Percentiles rank a stretch among this genome's conserved stretches.
Conservation (phyloP, 2,888 invertebrate genomes). For the Acronicta psi region DNA sequence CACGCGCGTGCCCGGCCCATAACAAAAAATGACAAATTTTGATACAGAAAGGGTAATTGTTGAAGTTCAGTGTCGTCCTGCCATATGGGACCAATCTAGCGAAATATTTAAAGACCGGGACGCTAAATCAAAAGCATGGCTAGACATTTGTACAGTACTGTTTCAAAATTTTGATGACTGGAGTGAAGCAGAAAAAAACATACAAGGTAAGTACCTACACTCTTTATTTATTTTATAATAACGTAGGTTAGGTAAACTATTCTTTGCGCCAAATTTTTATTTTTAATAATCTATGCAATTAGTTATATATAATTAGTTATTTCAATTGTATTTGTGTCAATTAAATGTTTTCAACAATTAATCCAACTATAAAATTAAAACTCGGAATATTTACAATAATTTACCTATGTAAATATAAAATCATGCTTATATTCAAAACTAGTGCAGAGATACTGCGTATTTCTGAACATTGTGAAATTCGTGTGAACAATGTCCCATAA, state of each 20-base stretch:
- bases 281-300: conserved; percentile 55
- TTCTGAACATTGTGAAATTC: conserved; percentile 51
- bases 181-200: too few species aligned
- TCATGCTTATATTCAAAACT: conserved; percentile 49
- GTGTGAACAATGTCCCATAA: conserved; percentile 60
- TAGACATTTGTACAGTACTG: too few species aligned
- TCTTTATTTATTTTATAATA: conserved; percentile 46
- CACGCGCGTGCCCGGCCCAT: too few species aligned
- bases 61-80: too few species aligned
- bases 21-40: too few species aligned
- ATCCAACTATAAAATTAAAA: conserved; percentile 47
- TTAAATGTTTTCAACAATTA: conserved; percentile 51
- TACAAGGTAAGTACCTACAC: too few species aligned
- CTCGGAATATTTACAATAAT: conserved; percentile 36
- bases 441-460: conserved; percentile 50
- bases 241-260: too few species aligned
- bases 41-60: too few species aligned
- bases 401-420: conserved; percentile 45
- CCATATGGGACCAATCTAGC: too few species aligned
- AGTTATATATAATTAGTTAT: conserved; percentile 42
- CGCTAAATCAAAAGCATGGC: too few species aligned
- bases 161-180: too few species aligned
- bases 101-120: too few species aligned
- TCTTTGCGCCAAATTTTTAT: conserved; percentile 47
- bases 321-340: conserved; percentile 49